Base-by-base conservation (phyloP, 2,888 invertebrate genomes). In the Campoletis raptor region DNA sequence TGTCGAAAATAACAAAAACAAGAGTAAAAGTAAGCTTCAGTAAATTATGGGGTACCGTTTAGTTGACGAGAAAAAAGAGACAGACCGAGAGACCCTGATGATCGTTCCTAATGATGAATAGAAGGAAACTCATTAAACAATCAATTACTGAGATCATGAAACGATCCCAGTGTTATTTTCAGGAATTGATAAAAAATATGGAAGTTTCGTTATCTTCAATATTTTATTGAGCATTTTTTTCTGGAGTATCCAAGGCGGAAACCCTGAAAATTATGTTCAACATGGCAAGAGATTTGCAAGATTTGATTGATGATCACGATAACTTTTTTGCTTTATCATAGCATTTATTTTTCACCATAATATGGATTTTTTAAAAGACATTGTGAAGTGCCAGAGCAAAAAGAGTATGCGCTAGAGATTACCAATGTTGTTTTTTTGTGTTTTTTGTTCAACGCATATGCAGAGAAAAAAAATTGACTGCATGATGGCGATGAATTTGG, bases 1-100 rank as follows among this genome's bases (percentile, higher is more conserved):
- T 37, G 54, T 37, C 66, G 40, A 73, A 84, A 37, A 67, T 64
- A 52, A 52, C 37, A 54, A 64, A 42, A 61, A 66, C 57, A 40
- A 57, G 37, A 80, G 67, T 37, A 73, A 37, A 66, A 52, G 57
- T 45, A 74, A 84, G 52, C 52, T 80, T 70, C 36, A 76, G 57
- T 61, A 74, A 79, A 54, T 57, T 48, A 36, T 36, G n/a, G 45
- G 57, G 69, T 45, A 69, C 45, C 73, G 69, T 74, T 37, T 24
- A 67, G 24, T 61, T 74, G 30, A 66, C 36, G 42, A 61, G 74
- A 42, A 45, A 64, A 64, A 45, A 42, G 61, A 64, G 61, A 76
- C 15, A 12, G 61, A 36, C 10, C 2, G 18, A 61, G 1, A 36
- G 42, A 42, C 9, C 10, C 10, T 10, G n/a, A n/a, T n/a, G n/a